These are phyloP conservation scores for Noctua janthina DNA, from an alignment of 2,888 invertebrate genomes.

Conservation along the genomic window DNA sequence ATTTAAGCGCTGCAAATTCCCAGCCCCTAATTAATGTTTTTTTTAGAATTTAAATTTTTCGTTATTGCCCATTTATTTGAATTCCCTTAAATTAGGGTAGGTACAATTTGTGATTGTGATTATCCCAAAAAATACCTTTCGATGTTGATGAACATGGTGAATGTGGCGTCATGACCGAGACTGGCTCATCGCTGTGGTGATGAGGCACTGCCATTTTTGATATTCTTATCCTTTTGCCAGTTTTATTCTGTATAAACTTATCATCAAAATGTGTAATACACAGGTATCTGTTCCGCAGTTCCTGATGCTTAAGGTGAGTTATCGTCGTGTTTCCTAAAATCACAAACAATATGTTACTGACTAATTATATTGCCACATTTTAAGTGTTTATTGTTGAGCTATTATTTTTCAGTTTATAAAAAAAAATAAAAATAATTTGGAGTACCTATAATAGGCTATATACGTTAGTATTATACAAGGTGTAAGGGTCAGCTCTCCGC, in stretches of 20 bases:
- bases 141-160: too few relatives aligned
- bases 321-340: background rate
- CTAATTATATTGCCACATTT: background rate
- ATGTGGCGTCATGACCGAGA: too few relatives aligned
- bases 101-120: too few relatives aligned
- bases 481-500: too few relatives aligned
- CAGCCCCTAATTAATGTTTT: background rate
- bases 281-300: conserved; percentile 1
- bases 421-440: too few relatives aligned
- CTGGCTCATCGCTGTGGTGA: background rate
- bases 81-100: background rate
- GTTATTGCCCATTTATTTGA: background rate
- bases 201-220: background rate
- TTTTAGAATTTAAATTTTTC: background rate
- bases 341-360: background rate
- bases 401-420: background rate
- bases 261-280: background rate
- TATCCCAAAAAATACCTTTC: too few relatives aligned
- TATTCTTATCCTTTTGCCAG: background rate
- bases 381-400: background rate
- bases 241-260: background rate
- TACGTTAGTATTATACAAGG: background rate
- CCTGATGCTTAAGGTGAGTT: background rate
- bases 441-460: background rate
- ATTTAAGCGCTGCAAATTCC: background rate